Base-by-base conservation (phyloP, 2,797 vertebrate species). In the Characodon lateralis region DNA sequence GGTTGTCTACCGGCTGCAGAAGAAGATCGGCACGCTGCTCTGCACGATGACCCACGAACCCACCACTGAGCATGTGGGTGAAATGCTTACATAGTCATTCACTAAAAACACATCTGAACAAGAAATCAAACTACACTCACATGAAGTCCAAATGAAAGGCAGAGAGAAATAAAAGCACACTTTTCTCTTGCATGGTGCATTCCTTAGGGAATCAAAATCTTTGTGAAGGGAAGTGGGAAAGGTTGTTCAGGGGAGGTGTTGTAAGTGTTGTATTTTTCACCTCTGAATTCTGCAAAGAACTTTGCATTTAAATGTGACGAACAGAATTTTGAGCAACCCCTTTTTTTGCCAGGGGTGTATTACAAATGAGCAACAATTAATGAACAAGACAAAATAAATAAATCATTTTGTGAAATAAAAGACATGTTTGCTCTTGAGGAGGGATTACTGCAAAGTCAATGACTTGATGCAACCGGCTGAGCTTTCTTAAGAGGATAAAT, bases 231-330 rank as follows among this genome's bases (percentile, higher is more conserved):
- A n/a, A 41, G 12, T 18, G 1, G 43, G 50, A 31, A 6, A 24
- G 8, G 8, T 2, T 24, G 24, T n/a, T 6, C 56, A 10, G 65
- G 31, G 78, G 56, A 50, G 6, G 3, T 39, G 73, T 46, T 86
- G 81, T 87, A 91, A 90, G 92, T 92, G 92, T 94, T 90, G 93
- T 89, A 89, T 93, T 89, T 89, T 91, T 90, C 86, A 83, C 90
- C 87, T 89, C 88, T 88, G 35, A 94, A 95, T 91, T 94, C 93
- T 91, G 93, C 73, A 74, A 89, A 91, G 92, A 89, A 87, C 88
- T 87, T 88, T 87, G 79, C 88, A 92, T 95, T 91, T 93, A 93
- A 94, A 95, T 93, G 89, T 74, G 83, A 78, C 75, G 78, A 88
- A 84, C 74, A 83, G 77, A 83, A 80, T 89, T 59, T 85, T 72